phyloP scores from a whole-genome alignment of 2,113 vertebrate species.

The Calonectris borealis region DNA sequence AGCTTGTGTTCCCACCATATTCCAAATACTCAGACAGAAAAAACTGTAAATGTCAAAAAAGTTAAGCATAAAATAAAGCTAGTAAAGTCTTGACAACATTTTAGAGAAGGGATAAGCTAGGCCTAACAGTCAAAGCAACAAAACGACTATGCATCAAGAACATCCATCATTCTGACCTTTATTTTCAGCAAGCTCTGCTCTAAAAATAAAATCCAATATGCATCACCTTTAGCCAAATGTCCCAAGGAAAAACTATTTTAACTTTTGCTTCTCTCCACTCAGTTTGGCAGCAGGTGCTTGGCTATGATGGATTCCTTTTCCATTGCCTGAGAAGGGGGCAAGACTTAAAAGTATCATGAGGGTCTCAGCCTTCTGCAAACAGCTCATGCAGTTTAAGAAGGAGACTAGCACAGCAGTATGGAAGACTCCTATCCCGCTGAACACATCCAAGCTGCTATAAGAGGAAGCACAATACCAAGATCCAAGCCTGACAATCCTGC shows the following conservation, averaged over 20 bases:
- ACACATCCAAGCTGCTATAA: background rate
- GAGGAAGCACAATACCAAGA: background rate
- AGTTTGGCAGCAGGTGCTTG: background rate
- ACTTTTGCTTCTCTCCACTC: background rate
- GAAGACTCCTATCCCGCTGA: background rate
- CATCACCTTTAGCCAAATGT: background rate
- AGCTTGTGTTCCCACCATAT: background rate
- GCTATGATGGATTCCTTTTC: background rate
- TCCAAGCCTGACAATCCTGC: background rate
- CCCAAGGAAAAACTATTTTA: background rate
- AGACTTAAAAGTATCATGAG: background rate
- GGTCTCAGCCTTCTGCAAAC: background rate
- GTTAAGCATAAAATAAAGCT: background rate
- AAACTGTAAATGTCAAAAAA: background rate
- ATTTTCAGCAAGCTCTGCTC: constrained; percentile 1
- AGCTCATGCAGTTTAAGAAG: background rate
- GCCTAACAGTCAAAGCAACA: constrained; percentile 5
- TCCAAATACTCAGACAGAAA: background rate
- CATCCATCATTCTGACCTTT: background rate
- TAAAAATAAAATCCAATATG: background rate
- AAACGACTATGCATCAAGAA: background rate
- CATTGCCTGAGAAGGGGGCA: background rate
- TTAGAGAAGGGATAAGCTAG: background rate
- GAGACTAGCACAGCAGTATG: too few species aligned
- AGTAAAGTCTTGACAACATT: background rate